Evolutionary conservation across 2,797 vertebrate genomes (phyloP).

Genomic region (Fratercula arctica): DNA sequence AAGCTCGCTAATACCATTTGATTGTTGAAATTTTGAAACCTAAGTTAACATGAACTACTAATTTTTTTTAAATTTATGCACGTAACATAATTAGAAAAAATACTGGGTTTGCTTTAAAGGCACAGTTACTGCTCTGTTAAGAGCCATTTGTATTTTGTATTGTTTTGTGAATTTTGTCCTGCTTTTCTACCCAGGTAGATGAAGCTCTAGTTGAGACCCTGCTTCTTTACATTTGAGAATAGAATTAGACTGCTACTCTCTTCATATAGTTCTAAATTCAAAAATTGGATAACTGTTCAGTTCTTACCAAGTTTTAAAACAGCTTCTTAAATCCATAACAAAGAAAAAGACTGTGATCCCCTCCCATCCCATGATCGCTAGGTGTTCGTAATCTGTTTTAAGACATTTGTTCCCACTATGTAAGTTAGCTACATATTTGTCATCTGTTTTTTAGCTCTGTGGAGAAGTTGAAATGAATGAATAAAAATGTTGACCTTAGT

Average conservation of each 20-base stretch:
- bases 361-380: background rate
- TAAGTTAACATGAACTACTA: background rate
- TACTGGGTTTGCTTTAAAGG: background rate
- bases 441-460: background rate
- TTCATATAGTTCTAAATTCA: background rate
- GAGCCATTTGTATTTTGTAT: background rate
- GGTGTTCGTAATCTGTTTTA: background rate
- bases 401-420: background rate
- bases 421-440: background rate
- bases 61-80: rapidly evolving
- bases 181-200: background rate
- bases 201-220: background rate
- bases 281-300: background rate
- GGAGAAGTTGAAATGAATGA: background rate
- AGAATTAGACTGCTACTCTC: background rate
- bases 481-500: constrained; percentile 36
- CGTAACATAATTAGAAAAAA: background rate
- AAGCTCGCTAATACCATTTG: background rate
- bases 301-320: background rate
- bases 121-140: background rate
- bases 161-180: background rate
- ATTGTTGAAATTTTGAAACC: background rate
- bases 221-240: background rate
- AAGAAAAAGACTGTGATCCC: background rate
- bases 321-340: background rate